phyloP scores from a whole-genome alignment of 1,140 invertebrate species.

The Tigriopus japonicus region DNA sequence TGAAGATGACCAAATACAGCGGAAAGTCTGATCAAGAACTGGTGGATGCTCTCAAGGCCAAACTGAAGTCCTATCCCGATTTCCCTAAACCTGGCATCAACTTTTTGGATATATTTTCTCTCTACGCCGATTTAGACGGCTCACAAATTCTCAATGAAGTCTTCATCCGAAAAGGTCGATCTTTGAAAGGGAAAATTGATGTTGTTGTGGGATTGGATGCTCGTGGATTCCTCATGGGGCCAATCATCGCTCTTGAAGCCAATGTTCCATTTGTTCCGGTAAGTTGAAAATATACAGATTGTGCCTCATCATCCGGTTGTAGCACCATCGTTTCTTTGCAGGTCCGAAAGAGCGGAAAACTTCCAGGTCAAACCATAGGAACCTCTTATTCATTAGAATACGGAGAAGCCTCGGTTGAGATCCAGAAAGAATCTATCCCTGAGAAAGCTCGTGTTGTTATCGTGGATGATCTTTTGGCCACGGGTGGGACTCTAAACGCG shows the following conservation, averaged over 20 bases:
- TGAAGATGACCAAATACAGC: no score
- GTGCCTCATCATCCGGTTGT: no score
- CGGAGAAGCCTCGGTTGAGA: slow-evolving; percentile 17
- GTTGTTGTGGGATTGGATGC: slow-evolving; percentile 10
- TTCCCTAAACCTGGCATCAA: slow-evolving; percentile 12
- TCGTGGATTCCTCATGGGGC: slow-evolving; percentile 11
- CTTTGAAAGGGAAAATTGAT: neutral
- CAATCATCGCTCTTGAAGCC: neutral
- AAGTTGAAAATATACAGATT: neutral
- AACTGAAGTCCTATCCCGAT: neutral
- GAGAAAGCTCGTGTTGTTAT: slow-evolving; percentile 15
- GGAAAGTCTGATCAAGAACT: no score
- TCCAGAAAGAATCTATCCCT: slow-evolving; percentile 16
- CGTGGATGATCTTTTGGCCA: slow-evolving; percentile 20
- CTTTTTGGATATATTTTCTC: slow-evolving; percentile 7
- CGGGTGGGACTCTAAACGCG: slow-evolving; percentile 18
- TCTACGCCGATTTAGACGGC: neutral
- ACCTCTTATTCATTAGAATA: slow-evolving; percentile 3
- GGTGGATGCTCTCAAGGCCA: neutral
- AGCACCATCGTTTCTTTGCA: neutral
- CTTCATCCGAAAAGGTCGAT: neutral
- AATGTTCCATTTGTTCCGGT: slow-evolving; percentile 6
- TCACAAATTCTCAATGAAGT: neutral
- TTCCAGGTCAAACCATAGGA: neutral
- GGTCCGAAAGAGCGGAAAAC: slow-evolving; percentile 11